Percentiles rank a stretch among this genome's conserved stretches.
These are phyloP conservation scores for Sebastiscus tertius DNA, from an alignment of 2,797 vertebrate species.

Conservation along the genomic window DNA sequence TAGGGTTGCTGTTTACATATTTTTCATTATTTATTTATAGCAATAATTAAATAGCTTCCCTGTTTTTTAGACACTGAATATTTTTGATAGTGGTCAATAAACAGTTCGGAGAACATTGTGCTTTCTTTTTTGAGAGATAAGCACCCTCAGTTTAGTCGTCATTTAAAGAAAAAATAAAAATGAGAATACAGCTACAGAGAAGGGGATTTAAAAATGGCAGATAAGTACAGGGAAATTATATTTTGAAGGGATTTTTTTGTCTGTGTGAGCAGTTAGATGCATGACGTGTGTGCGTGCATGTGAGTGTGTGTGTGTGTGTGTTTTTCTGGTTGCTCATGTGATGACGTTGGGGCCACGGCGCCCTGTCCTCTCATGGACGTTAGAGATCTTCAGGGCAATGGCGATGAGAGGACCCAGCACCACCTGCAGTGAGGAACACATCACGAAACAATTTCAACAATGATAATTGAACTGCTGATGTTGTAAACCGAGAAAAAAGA, in stretches of 20 bases:
- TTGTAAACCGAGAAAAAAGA: neutral
- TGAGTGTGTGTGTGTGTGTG: neutral
- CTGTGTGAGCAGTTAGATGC: conserved; percentile 28
- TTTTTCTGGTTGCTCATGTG: conserved; percentile 91
- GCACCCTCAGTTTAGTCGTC: neutral
- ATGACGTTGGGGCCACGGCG: conserved; percentile 95
- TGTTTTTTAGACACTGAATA: conserved; percentile 7
- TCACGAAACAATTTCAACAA: neutral
- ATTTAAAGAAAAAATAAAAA: conserved; percentile 4
- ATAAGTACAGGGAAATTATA: conserved; percentile 6
- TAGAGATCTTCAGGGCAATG: conserved; percentile 97
- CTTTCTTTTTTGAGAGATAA: conserved; percentile 21
- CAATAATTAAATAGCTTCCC: conserved; percentile 32
- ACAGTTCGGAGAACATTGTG: conserved; percentile 3
- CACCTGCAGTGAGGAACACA: conserved; percentile 79
- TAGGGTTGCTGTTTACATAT: conserved; percentile 12
- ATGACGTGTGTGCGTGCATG: neutral
- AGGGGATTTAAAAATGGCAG: neutral
- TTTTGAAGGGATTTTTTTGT: conserved; percentile 21
- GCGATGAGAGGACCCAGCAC: conserved; percentile 97
- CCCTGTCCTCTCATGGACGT: conserved; percentile 96
- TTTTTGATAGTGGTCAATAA: conserved; percentile 33
- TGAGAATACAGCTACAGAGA: conserved; percentile 3
- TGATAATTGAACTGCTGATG: neutral
- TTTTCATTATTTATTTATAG: conserved; percentile 11